Base-by-base conservation (phyloP, 2,888 invertebrate genomes). In the Ophion slaviceki region DNA sequence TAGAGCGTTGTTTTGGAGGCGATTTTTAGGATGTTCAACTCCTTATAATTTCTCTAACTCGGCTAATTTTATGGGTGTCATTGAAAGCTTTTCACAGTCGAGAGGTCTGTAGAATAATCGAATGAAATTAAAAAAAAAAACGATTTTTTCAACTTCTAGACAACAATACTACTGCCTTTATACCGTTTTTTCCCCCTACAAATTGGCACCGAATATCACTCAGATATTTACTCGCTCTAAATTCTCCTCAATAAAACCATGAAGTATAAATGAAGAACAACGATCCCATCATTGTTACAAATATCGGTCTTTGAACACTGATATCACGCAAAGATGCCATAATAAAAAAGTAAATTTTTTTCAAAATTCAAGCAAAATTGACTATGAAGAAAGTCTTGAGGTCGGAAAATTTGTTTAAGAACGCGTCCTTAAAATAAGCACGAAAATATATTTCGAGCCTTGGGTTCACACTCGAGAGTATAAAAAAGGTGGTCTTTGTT, bases 401-500 rank as follows among this genome's bases (percentile, higher is more conserved):
- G 7, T 36, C 5, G 6, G 32, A 6, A n/a, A 4, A 53, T 17
- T 53, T 5, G 17, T 17, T 53, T 14, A 0, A 5, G 17, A 53
- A 14, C 5, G 53, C 17, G 17, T 53, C 17, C 5, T 17, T 5
- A 14, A 53, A 53, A 53, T 53, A 53, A 53, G 17, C 14, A 17
- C 17, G 53, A 17, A 53, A 53, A 14, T 53, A 53, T 53, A 17
- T 53, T 53, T 17, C 11, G 40, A 2, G 17, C 36, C 3, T 36
- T 40, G 20, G 61, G 10, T 14, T 53, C 53, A 3, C 17, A 4
- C 53, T 53, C 5, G n/a, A 47, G 20, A 17, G 24, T 47, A 2
- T 14, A 28, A 57, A 77, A 59, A 78, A 68, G 40, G 59, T 40
- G 20, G 36, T 68, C 40, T 40, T 68, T n/a, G 14, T 20, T 6